Conservation (phyloP, 2,888 invertebrate species). For the Cryptocheilus praepositus region DNA sequence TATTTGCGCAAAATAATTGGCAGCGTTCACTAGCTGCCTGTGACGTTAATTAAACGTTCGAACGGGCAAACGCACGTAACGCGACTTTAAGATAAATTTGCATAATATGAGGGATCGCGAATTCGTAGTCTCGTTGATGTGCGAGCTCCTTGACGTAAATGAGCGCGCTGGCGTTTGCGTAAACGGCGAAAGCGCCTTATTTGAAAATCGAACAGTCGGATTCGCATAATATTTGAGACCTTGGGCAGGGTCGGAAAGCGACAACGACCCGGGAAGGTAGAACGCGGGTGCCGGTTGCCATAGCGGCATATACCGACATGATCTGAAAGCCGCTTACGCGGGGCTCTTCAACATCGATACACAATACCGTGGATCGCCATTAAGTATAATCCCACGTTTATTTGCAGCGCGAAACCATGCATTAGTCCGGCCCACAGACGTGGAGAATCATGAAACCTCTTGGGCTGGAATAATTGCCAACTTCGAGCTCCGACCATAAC, state of each 20-base stretch:
- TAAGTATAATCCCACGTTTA: slow-evolving; percentile 59
- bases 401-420: slow-evolving; percentile 44
- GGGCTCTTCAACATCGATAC: slow-evolving; percentile 54
- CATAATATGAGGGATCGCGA: no score
- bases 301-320: slow-evolving; percentile 41
- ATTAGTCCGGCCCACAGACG: slow-evolving; percentile 43
- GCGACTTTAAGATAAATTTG: no score
- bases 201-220: not conserved
- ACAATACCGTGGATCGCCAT: slow-evolving; percentile 56
- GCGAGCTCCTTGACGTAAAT: no score
- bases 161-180: no score
- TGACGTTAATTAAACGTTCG: no score
- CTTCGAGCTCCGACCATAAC: slow-evolving; percentile 24
- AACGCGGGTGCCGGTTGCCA: slow-evolving; percentile 34
- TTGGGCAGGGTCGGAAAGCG: slow-evolving; percentile 34
- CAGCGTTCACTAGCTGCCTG: no score
- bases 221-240: slow-evolving; percentile 45
- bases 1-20: no score
- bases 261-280: slow-evolving; percentile 23
- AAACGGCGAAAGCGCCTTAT: no score
- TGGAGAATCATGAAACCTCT: slow-evolving; percentile 35
- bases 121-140: no score
- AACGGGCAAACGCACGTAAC: no score
- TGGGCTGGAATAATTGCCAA: slow-evolving; percentile 43
- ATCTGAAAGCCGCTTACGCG: slow-evolving; percentile 58